Evolutionary conservation across 2,888 invertebrate species (phyloP).

Genomic region (Athalia circularis): DNA sequence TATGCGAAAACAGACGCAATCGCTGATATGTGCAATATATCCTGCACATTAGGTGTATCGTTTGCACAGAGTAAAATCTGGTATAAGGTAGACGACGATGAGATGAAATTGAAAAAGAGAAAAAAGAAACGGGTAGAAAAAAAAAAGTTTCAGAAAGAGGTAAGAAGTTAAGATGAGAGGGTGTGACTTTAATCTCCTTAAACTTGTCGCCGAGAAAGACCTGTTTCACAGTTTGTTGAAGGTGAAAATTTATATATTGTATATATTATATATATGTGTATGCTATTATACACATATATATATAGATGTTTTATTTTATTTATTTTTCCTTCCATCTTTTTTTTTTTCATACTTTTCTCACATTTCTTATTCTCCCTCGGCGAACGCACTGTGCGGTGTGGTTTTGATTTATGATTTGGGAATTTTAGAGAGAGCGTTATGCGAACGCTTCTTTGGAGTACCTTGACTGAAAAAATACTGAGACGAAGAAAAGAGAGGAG

Average conservation of each 20-base stretch:
- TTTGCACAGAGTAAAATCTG: neutral
- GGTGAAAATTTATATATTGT: too few relatives aligned
- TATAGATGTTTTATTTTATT: too few relatives aligned
- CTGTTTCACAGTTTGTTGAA: too few relatives aligned
- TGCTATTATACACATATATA: too few relatives aligned
- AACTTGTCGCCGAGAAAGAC: neutral
- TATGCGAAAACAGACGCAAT: too few relatives aligned
- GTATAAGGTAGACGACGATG: neutral
- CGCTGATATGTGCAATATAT: too few relatives aligned
- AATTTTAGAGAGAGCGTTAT: neutral
- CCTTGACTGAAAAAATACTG: too few relatives aligned
- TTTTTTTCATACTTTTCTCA: neutral
- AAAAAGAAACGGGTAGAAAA: neutral
- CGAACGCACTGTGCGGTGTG: too few relatives aligned
- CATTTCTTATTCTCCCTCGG: neutral
- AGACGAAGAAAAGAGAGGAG: too few relatives aligned
- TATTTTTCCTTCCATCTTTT: neutral
- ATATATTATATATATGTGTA: too few relatives aligned
- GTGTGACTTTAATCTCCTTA: constrained; percentile 33
- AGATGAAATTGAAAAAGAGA: neutral
- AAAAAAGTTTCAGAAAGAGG: neutral
- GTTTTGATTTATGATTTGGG: neutral
- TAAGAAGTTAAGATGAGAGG: neutral
- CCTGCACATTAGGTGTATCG: neutral
- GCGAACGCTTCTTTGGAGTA: too few relatives aligned